Percentiles rank a stretch among this genome's conserved stretches.
Evolutionary conservation across 2,797 vertebrate genomes (phyloP).

Genomic region (Vireo griseus): DNA sequence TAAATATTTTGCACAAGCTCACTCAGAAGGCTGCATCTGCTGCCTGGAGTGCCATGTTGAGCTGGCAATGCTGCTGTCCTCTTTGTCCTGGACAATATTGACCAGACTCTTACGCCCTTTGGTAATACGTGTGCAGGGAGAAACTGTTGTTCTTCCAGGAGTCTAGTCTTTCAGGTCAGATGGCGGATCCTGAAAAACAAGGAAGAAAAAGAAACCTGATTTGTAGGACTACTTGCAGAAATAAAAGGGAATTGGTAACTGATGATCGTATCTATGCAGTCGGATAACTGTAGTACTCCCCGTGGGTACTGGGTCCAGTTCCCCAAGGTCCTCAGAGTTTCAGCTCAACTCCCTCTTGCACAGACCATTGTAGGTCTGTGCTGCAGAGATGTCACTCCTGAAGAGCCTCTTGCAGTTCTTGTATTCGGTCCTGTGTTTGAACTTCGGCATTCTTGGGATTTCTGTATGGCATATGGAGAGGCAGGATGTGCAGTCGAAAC

Average conservation of each 20-base stretch:
- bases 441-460: neutral
- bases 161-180: neutral
- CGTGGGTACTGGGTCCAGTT: neutral
- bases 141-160: neutral
- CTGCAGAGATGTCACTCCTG: neutral
- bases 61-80: neutral
- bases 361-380: neutral
- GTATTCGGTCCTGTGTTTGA: neutral
- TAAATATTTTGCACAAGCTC: neutral
- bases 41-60: neutral
- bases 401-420: neutral
- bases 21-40: neutral
- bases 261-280: neutral
- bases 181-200: neutral
- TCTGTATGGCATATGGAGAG: neutral
- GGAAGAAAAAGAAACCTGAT: neutral
- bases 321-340: neutral
- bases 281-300: neutral
- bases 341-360: neutral
- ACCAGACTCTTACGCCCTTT: fast-evolving
- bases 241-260: neutral
- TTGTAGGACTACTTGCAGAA: neutral
- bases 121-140: neutral
- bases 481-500: neutral
- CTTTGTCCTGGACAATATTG: neutral